phyloP scores from a whole-genome alignment of 2,888 invertebrate genomes.

The Epsilonema sp. region DNA sequence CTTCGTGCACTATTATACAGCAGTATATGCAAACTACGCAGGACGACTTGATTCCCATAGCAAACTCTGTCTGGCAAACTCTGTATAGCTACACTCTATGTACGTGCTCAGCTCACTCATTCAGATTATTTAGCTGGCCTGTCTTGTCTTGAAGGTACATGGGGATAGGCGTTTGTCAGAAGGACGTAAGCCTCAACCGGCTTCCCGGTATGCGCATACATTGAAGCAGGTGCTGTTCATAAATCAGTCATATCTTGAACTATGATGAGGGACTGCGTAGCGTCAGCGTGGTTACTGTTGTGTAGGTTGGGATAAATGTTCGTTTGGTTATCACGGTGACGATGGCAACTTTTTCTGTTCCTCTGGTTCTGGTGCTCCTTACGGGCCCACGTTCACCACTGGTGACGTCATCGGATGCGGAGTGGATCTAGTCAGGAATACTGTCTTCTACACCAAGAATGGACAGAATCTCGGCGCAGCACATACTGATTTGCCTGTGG shows the following conservation, averaged over 20 bases:
- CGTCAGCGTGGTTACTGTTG: background rate
- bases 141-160: conserved; percentile 45
- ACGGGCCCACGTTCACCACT: conserved; percentile 94
- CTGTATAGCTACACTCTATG: too few species aligned
- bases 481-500: background rate
- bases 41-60: too few species aligned
- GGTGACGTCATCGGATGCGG: conserved; percentile 89
- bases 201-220: conserved; percentile 54
- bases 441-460: conserved; percentile 99
- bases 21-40: too few species aligned
- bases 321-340: conserved; percentile 98
- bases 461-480: conserved; percentile 57
- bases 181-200: conserved; percentile 89
- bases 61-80: too few species aligned
- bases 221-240: too few species aligned
- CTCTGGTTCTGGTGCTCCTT: conserved; percentile 86
- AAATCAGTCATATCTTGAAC: too few species aligned
- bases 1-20: too few species aligned
- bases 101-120: too few species aligned
- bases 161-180: conserved; percentile 92
- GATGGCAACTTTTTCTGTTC: conserved; percentile 98
- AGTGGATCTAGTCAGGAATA: conserved; percentile 85
- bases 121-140: too few species aligned
- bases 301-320: conserved; percentile 91
- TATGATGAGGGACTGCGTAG: too few species aligned